Evolutionary conservation across 2,797 vertebrate genomes (phyloP).

Genomic region (Eleutherodactylus coqui): DNA sequence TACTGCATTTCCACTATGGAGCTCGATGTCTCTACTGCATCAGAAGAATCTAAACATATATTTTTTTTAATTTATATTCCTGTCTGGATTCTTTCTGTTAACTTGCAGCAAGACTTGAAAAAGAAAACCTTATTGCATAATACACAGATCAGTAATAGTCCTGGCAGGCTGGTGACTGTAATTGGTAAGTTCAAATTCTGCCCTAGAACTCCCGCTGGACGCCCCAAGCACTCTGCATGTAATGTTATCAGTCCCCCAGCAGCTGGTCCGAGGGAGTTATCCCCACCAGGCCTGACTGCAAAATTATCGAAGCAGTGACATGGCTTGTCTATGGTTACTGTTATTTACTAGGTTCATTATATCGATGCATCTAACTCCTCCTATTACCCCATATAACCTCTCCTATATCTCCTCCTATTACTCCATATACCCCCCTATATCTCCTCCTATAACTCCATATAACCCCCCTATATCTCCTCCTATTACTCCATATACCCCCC

Average conservation of each 20-base stretch:
- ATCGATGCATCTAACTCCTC: neutral
- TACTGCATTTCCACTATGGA: too few relatives aligned
- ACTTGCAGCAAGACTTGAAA: too few relatives aligned
- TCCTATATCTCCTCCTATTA: neutral
- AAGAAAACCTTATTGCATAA: neutral
- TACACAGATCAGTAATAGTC: neutral
- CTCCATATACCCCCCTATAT: neutral
- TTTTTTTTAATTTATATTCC: too few relatives aligned
- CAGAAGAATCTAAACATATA: too few relatives aligned
- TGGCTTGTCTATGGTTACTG: neutral
- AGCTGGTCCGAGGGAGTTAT: slow-evolving; percentile 34
- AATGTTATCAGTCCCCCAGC: slow-evolving; percentile 49
- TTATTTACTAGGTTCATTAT: neutral
- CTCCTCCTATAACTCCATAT: slow-evolving; percentile 6
- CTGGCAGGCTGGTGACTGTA: neutral
- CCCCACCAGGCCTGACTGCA: neutral
- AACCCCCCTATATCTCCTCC: neutral
- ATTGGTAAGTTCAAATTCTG: slow-evolving; percentile 3
- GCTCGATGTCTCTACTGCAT: too few relatives aligned
- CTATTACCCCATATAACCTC: slow-evolving; percentile 1
- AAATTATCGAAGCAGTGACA: neutral
- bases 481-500: neutral
- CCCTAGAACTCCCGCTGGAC: neutral
- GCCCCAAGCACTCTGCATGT: neutral
- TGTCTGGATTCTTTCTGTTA: too few relatives aligned